phyloP scores from a whole-genome alignment of 2,888 invertebrate genomes.

The Andrena fulva region DNA sequence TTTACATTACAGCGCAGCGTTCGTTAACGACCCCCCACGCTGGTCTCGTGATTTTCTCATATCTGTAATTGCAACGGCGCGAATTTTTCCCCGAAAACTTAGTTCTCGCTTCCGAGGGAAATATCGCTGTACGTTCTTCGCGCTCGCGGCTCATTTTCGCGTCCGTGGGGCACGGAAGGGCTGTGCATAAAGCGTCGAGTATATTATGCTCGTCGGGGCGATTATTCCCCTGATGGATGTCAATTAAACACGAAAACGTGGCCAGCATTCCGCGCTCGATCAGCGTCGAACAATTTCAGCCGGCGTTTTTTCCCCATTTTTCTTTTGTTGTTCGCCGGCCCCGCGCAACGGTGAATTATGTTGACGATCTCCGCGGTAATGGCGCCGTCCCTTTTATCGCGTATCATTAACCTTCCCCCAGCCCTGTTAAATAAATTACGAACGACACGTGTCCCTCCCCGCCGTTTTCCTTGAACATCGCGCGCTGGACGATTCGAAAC shows the following conservation, averaged over 20 bases:
- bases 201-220: constrained; percentile 57
- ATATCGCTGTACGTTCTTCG: constrained; percentile 12
- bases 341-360: constrained; percentile 47
- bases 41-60: neutral
- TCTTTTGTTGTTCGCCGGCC: neutral
- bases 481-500: constrained; percentile 8
- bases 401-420: constrained; percentile 31
- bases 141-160: neutral
- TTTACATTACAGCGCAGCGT: neutral
- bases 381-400: constrained; percentile 44
- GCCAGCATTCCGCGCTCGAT: constrained; percentile 48
- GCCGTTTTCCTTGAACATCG: neutral
- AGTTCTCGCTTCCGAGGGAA: neutral
- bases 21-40: neutral
- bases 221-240: constrained; percentile 58
- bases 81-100: neutral
- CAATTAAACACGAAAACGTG: constrained; percentile 63
- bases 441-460: constrained; percentile 27
- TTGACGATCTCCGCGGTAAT: constrained; percentile 40
- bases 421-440: constrained; percentile 47
- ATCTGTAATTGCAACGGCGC: neutral
- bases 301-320: constrained; percentile 9
- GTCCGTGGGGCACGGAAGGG: constrained; percentile 17
- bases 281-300: constrained; percentile 44
- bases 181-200: constrained; percentile 24